Percentiles rank a stretch among this genome's conserved stretches.
Conservation (phyloP, 2,888 invertebrate genomes). For the Dicroscelio sp. region DNA sequence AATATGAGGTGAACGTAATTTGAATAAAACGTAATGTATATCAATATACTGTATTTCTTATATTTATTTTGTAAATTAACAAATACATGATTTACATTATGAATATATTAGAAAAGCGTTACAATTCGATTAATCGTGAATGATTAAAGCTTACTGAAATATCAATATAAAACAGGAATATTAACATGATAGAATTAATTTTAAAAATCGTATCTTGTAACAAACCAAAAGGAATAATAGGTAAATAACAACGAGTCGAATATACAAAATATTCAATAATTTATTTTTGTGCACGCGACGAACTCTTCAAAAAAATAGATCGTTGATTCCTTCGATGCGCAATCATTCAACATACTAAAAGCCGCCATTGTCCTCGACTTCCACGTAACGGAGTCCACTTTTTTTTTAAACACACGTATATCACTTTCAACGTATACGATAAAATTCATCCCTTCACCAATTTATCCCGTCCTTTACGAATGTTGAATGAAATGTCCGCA, state of each 20-base stretch:
- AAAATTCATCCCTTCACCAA: too few relatives aligned
- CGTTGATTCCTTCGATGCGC: conserved; percentile 31
- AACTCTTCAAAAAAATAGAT: conserved; percentile 57
- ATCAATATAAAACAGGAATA: too few relatives aligned
- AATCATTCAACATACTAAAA: conserved; percentile 19
- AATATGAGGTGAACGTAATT: too few relatives aligned
- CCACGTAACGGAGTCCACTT: conserved; percentile 14
- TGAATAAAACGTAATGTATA: too few relatives aligned
- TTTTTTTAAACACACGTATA: background rate
- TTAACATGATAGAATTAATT: too few relatives aligned
- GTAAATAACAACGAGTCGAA: conserved; percentile 24
- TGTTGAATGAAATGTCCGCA: too few relatives aligned
- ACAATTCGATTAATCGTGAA: too few relatives aligned
- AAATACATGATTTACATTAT: conserved; percentile 37
- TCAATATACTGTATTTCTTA: too few relatives aligned
- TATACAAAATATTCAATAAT: conserved; percentile 66
- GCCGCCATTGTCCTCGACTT: conserved; percentile 46
- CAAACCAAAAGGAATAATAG: background rate
- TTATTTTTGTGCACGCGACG: conserved; percentile 62
- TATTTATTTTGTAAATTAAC: background rate
- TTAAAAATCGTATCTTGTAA: too few relatives aligned
- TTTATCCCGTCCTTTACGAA: too few relatives aligned
- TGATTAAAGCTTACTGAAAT: too few relatives aligned
- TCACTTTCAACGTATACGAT: too few relatives aligned
- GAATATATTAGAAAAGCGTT: background rate